Base-by-base conservation (phyloP, 2,888 invertebrate genomes). In the Caenorhabditis zanzibari region DNA sequence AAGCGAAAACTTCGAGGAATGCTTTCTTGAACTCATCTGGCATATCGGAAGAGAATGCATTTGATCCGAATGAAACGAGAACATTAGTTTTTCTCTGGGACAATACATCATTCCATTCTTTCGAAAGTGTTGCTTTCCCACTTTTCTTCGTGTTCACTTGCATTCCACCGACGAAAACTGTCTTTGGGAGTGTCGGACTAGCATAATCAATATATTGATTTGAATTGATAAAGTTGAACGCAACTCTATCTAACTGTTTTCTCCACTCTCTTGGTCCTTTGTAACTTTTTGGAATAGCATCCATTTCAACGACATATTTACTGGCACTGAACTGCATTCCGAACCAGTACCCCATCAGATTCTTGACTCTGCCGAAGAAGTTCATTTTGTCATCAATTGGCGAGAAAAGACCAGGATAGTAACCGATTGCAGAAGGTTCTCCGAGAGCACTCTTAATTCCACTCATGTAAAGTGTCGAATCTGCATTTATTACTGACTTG, bases 61-160 rank as follows among this genome's bases (percentile, higher is more conserved):
- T 74, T 22, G 86, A 84, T n/a, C 86, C 86, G 12, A 86, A 86
- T 0, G 86, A 86, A 3, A 86, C 66, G 0, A 86, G 35, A 9
- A 86, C 81, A 32, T 44, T 84, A 6, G 41, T 59, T 35, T 82
- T 77, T 38, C 82, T 72, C n/a, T 47, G 1, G 10, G 49, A 61
- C 3, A 84, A 22, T n/a, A 86, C 52, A 12, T 73, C 64, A 52
- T 82, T 49, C 81, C 79, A 86, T 68, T 84, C 75, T 54, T 73
- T 66, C 3, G n/a, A n/a, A 22, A 79, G 16, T 14, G 63, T 26
- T 19, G 54, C 26, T 19, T 52, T 68, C 63, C 71, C 63, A 49
- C 22, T 63, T 41, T 74, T 80, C 28, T 80, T 72, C 16, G 84
- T 81, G 16, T 80, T 49, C 47, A 84, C 84, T 66, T 81, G 80